Evolutionary conservation across 2,113 vertebrate genomes (phyloP), one percentile per base, ranked within the genome.

Genomic region (Thamnaconus septentrionalis): DNA sequence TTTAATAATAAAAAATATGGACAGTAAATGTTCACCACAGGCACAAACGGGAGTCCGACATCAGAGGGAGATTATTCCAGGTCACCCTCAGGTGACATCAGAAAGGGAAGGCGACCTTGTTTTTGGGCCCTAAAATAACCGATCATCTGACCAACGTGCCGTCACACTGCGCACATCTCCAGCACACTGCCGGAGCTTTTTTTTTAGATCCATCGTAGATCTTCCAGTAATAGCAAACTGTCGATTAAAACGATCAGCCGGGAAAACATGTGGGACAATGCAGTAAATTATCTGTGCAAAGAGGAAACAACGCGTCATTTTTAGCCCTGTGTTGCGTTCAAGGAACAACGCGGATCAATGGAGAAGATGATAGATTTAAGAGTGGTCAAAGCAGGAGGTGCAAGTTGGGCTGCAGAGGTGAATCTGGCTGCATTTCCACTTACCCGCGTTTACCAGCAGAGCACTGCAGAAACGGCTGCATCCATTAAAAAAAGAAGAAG

Each of bases 111-210:
- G 78, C 44, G 85, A 89, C 89, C 89, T 89, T 88, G 62, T 85
- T 90, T 83, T 74, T 9, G 18, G 53, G 61, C 69, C 89, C 69
- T 76, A 87, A 90, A 90, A 90, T 90, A 90, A 88, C 81, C 41
- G 47, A 66, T 75, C 82, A 84, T 83, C 80, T 86, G 83, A 84
- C 66, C 55, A 75, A 68, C 80, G 85, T 56, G 81, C 53, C 4
- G 64, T 75, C 68, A 70, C 69, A 69, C 76, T 72, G 69, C 73
- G 71, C 77, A 80, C 67, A 67, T 56, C 61, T 50, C 50, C 51
- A 41, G 62, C 59, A 71, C 76, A 63, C 57, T 68, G 5, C 41
- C 6, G 18, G 18, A 31, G 18, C n/a, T 31, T 31, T 31, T 31
- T 56, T 46, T 60, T 83, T 75, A 45, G 41, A 55, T 59, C 41